Evolutionary conservation across 2,797 vertebrate species (phyloP).

Genomic region (Manis pentadactyla): DNA sequence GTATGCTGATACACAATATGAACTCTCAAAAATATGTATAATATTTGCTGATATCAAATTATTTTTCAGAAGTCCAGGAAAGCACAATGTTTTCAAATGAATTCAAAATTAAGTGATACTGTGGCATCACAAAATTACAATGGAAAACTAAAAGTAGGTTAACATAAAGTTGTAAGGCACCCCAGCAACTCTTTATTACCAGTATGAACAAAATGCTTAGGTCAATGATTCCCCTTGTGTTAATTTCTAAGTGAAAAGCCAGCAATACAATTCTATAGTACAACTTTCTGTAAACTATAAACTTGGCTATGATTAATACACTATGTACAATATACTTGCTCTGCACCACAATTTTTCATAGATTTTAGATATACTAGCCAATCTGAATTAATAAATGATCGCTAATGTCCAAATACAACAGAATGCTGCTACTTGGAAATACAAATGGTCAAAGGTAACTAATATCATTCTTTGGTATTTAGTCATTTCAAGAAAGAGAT

Average conservation of each 20-base stretch:
- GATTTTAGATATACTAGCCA: neutral
- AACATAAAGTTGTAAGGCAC: conserved; percentile 1
- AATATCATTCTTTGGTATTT: neutral
- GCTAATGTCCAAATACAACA: conserved; percentile 7
- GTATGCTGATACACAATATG: neutral
- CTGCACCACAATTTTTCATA: neutral
- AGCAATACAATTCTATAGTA: neutral
- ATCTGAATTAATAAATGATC: conserved; percentile 11
- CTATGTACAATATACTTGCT: neutral
- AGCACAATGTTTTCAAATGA: conserved; percentile 16
- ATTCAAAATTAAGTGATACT: conserved; percentile 23
- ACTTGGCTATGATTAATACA: neutral
- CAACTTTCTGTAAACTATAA: conserved; percentile 32
- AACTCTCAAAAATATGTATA: conserved; percentile 22
- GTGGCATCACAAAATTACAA: conserved; percentile 32
- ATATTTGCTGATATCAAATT: neutral
- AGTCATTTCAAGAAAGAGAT: neutral
- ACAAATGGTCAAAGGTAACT: conserved; percentile 22
- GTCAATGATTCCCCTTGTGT: neutral
- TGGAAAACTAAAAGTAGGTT: neutral
- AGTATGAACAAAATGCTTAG: conserved; percentile 23
- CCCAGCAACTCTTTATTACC: neutral
- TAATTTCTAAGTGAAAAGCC: conserved; percentile 35
- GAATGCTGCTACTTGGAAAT: conserved; percentile 3
- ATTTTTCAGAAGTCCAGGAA: neutral